Evolutionary conservation across 2,797 vertebrate species (phyloP), one percentile per base, ranked within the genome.

Genomic region (Etheostoma perlongum): DNA sequence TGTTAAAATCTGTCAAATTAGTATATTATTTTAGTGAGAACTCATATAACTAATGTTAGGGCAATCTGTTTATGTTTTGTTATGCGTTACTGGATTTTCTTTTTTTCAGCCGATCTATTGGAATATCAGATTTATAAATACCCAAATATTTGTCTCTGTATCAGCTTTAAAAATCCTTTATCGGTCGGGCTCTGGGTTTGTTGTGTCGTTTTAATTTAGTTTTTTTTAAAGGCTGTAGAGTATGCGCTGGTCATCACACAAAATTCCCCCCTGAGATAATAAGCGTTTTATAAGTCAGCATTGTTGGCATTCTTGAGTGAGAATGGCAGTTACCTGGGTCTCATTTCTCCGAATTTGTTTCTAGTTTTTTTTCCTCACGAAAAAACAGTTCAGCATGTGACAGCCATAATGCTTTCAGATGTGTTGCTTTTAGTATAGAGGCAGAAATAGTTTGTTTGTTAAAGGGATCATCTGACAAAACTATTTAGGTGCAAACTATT

Each of bases 301-400:
- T 78, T 33, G 23, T 55, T 30, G 23, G 27, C 40, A 65, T 69
- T 42, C 25, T 36, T 25, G n/a, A 65, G 36, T 46, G 11, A 47
- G 1, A 44, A 21, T 52, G n/a, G 47, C 42, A 46, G 21, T 48
- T 19, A 64, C 36, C 12, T 8, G 2, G 23, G 44, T 55, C 21
- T 60, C 53, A 25, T 19, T 66, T 53, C 21, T 14, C 55, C 19
- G 12, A 40, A 36, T 61, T 60, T 71, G 33, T 23, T 69, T 30
- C 7, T 23, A 33, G 23, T 44, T 54, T 59, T 59, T n/a, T 63
- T 57, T 44, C 30, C 27, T 11, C 36, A 40, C 36, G 3, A 40
- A 40, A 59, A 46, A 36, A 61, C 5, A 59, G 46, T 54, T 15
- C 25, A 47, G 5, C 12, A 53, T 47, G 33, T 44, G 25, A 40